phyloP scores from a whole-genome alignment of 2,888 invertebrate species.

The Drosophila basisetae region DNA sequence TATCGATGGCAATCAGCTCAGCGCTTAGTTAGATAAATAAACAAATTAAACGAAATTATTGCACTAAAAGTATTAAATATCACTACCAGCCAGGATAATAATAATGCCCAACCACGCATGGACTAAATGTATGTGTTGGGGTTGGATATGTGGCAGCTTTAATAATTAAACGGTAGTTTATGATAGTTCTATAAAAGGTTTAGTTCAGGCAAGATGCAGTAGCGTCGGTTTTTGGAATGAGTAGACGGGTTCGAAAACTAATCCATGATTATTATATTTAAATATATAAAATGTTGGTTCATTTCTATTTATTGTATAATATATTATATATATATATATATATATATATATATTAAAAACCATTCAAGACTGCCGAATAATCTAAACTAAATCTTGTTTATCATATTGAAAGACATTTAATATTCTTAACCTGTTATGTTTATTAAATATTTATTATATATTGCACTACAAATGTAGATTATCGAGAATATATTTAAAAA shows the following conservation, averaged over 20 bases:
- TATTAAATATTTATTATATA: neutral
- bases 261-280: neutral
- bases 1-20: slow-evolving; percentile 15
- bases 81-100: slow-evolving; percentile 49
- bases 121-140: neutral
- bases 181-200: slow-evolving; percentile 20
- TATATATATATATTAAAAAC: neutral
- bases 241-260: slow-evolving; percentile 5
- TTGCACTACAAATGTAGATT: neutral
- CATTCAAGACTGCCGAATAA: neutral
- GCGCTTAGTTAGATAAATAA: slow-evolving; percentile 70
- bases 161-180: slow-evolving; percentile 42
- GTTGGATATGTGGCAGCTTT: slow-evolving; percentile 13
- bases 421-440: neutral
- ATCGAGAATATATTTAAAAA: too few relatives aligned
- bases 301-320: neutral
- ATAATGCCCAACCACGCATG: slow-evolving; percentile 22
- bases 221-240: slow-evolving; percentile 7
- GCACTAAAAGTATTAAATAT: slow-evolving; percentile 72
- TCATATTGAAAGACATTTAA: neutral
- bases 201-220: neutral
- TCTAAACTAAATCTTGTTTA: neutral
- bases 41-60: slow-evolving; percentile 77
- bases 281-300: neutral
- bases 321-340: neutral